Evolutionary conservation across 2,797 vertebrate genomes (phyloP).

Genomic region (Ptychadena robeensis): DNA sequence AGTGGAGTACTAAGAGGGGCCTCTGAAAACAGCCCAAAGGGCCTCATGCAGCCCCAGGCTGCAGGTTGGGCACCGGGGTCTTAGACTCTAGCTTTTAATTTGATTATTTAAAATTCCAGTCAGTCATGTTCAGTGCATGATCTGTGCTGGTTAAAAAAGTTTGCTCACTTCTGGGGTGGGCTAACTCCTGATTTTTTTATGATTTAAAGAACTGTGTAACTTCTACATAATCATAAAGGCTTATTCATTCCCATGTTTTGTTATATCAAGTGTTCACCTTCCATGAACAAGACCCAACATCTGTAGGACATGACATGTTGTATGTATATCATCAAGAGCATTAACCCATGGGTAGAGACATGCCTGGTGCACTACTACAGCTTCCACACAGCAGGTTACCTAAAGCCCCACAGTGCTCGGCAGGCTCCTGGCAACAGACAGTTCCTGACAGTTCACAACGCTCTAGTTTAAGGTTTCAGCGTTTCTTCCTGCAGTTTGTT

Average conservation of each 20-base stretch:
- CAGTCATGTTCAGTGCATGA: too few relatives aligned
- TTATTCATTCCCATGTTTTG: not conserved
- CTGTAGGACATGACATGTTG: constrained; percentile 6
- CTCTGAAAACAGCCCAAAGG: too few relatives aligned
- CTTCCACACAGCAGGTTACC: constrained; percentile 28
- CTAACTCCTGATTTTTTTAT: not conserved
- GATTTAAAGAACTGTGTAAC: not conserved
- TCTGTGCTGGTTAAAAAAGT: too few relatives aligned
- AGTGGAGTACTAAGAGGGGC: too few relatives aligned
- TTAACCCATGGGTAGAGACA: constrained; percentile 18
- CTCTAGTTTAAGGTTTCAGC: constrained; percentile 45
- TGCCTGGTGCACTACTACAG: not conserved
- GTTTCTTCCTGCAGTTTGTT: constrained; percentile 63
- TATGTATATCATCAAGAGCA: not conserved
- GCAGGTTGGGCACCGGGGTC: too few relatives aligned
- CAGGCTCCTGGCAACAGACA: constrained; percentile 40
- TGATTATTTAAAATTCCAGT: too few relatives aligned
- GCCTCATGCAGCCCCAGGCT: too few relatives aligned
- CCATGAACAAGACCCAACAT: constrained; percentile 22
- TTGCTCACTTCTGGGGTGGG: too few relatives aligned
- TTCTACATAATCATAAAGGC: not conserved
- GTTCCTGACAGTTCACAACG: constrained; percentile 54
- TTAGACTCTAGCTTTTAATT: too few relatives aligned
- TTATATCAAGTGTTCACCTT: not conserved
- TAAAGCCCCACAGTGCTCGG: constrained; percentile 40